Conservation (phyloP, 2,113 vertebrate genomes). For the Orthonyx spaldingii region DNA sequence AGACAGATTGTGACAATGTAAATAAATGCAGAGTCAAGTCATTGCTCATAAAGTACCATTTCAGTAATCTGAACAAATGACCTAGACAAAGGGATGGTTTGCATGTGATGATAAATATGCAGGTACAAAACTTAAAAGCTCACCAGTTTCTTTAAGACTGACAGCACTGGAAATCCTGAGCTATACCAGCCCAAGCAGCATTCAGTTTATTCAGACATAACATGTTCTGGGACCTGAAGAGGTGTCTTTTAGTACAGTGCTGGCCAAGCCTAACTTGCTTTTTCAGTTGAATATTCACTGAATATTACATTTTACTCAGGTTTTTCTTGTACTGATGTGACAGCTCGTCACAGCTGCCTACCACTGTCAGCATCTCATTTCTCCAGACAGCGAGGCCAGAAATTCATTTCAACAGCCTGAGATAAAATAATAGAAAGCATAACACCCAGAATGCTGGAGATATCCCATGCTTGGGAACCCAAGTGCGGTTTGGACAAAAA, state of each 20-base stretch:
- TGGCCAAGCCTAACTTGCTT: background rate
- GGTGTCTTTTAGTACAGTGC: background rate
- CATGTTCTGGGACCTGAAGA: background rate
- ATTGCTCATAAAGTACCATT: background rate
- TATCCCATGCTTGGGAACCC: background rate
- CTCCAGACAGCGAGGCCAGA: background rate
- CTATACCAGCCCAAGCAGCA: background rate
- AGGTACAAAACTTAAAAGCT: background rate
- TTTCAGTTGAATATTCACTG: background rate
- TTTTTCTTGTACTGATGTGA: background rate
- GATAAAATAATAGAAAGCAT: background rate
- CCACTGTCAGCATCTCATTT: background rate
- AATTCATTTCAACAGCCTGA: background rate
- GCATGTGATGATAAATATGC: background rate
- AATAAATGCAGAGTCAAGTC: background rate
- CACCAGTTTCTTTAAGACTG: background rate
- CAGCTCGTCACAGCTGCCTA: background rate
- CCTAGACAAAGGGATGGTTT: background rate
- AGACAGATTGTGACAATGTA: background rate
- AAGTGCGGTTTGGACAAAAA: background rate
- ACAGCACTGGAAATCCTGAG: background rate
- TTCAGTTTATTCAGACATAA: background rate
- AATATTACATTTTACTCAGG: background rate
- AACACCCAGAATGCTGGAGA: background rate
- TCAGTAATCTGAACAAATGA: background rate